Base-by-base conservation (phyloP, 2,113 vertebrate genomes). In the Pygoscelis adeliae region DNA sequence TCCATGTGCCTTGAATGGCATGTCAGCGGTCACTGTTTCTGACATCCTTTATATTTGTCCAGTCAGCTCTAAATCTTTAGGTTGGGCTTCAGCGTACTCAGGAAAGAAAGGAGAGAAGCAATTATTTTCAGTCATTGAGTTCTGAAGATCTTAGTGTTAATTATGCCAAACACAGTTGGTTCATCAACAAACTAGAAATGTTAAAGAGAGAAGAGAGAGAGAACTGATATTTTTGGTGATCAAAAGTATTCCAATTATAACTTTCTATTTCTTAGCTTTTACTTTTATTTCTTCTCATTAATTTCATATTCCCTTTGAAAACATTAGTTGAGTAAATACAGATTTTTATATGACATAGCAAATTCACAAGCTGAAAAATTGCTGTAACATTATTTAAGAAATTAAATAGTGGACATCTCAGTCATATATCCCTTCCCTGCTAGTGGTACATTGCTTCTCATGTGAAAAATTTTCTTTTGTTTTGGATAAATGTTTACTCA, bases 51-150 rank as follows among this genome's bases (percentile, higher is more conserved):
- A 98, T 99, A 98, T 99, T 99, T 99, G 99, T 97, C 99, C 98
- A 99, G 98, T 99, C 98, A 99, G 98, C 99, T 99, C 97, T 99
- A 98, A 99, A 99, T 98, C 99, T 98, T 98, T 99, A 98, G 98
- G 98, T 98, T 98, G 98, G 96, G 98, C 96, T 98, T 98, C 98
- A 97, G 98, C 97, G 46, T 98, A 96, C 98, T 98, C 98, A 98
- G 98, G 98, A 98, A 98, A 98, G 98, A 99, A 99, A 99, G 98
- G 98, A 98, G 98, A 99, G 98, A 98, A 99, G 99, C 98, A 98
- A 99, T 99, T 99, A 99, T 98, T 98, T 99, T 98, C 99, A 99
- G 99, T 99, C 99, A 99, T 98, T 99, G 99, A 98, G 98, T 99
- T 99, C 98, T 99, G 98, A 98, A 99, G 99, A 99, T 98, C 98